These are phyloP conservation scores for Eriocheir sinensis DNA, from an alignment of 1,140 invertebrate genomes.

Conservation along the genomic window DNA sequence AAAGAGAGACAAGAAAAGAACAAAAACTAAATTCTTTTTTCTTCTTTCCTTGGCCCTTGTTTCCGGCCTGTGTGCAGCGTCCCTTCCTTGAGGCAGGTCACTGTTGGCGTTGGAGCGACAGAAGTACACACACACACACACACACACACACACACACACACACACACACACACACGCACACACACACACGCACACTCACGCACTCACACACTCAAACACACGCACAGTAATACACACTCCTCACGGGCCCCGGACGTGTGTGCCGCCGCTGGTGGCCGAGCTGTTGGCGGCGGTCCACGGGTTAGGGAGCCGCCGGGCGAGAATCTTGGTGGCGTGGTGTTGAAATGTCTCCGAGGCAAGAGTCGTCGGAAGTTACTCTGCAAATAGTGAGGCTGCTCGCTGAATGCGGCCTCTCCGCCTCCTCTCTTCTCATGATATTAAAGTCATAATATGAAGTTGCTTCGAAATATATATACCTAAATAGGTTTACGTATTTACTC, in stretches of 20 bases:
- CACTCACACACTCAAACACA: constrained; percentile 36
- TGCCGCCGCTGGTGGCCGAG: background rate
- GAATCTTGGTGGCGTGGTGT: background rate
- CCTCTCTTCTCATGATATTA: constrained; percentile 15
- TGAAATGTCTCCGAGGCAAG: background rate
- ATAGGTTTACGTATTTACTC: no score
- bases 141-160: no score
- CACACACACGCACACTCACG: background rate
- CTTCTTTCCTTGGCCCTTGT: background rate
- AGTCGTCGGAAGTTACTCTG: constrained; percentile 24
- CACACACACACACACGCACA: no score
- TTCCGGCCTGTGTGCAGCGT: background rate
- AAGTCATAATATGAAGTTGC: background rate
- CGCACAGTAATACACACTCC: background rate
- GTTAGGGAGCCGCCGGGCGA: background rate
- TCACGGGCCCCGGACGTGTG: background rate
- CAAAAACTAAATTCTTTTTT: no score
- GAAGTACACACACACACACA: background rate
- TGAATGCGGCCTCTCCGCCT: constrained; percentile 1
- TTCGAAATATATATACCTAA: background rate
- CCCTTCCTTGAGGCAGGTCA: background rate
- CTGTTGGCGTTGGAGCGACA: background rate
- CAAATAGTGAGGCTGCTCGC: background rate
- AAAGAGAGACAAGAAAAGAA: no score
- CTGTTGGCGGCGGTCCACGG: background rate